These are phyloP conservation scores for Orius laevigatus DNA, from an alignment of 1,140 invertebrate genomes.

Conservation along the genomic window DNA sequence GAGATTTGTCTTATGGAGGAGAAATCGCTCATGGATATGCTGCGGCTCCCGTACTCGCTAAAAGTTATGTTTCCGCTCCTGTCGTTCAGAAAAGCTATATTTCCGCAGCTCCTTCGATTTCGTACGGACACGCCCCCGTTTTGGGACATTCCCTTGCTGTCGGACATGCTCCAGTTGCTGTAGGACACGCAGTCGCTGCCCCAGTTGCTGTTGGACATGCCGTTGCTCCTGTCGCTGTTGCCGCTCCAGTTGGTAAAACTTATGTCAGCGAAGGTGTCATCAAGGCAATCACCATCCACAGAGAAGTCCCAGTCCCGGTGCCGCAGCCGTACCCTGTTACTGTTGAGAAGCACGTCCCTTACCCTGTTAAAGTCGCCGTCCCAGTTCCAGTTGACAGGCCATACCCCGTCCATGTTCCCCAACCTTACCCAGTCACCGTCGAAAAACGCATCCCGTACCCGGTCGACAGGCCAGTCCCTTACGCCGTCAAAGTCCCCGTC, in stretches of 20 bases:
- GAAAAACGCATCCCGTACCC: slow-evolving; percentile 39
- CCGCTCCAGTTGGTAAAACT: slow-evolving; percentile 16
- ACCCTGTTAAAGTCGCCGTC: slow-evolving; percentile 48
- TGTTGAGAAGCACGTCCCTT: slow-evolving; percentile 42
- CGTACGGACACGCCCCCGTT: not conserved
- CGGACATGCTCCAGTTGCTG: not conserved
- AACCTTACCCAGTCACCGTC: slow-evolving; percentile 36
- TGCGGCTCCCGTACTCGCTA: not conserved
- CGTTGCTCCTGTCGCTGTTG: not conserved
- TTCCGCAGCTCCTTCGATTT: not conserved
- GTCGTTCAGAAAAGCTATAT: not conserved
- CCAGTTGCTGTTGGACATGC: slow-evolving; percentile 1
- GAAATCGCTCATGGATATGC: not conserved
- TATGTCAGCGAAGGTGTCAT: slow-evolving; percentile 26
- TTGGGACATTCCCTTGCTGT: slow-evolving; percentile 1
- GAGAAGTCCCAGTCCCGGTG: slow-evolving; percentile 25
- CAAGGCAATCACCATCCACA: slow-evolving; percentile 30
- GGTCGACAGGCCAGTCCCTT: slow-evolving; percentile 36
- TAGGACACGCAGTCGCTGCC: not conserved
- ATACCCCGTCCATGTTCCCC: slow-evolving; percentile 33
- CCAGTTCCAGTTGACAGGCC: slow-evolving; percentile 39
- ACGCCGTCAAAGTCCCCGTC: slow-evolving; percentile 31
- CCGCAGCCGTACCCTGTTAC: slow-evolving; percentile 24
- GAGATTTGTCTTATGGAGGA: not conserved
- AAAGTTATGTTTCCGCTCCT: not conserved